phyloP scores from a whole-genome alignment of 2,888 invertebrate species.

The Oasisia sp. region DNA sequence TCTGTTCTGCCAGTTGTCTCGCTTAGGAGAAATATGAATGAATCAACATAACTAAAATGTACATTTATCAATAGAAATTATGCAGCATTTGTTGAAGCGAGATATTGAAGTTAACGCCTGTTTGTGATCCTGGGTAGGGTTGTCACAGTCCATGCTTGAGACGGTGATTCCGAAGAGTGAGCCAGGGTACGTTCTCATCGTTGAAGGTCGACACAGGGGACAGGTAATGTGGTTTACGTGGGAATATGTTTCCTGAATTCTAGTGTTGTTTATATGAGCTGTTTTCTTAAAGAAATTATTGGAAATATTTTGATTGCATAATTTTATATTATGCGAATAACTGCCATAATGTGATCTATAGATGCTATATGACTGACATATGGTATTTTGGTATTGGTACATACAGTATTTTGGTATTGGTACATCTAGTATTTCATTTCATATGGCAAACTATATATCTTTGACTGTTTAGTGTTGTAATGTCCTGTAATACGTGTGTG shows the following conservation, averaged over 20 bases:
- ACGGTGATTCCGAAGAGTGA: conserved; percentile 65
- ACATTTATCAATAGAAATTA: not conserved
- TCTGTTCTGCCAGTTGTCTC: not conserved
- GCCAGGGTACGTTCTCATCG: conserved; percentile 62
- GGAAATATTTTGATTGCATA: too few relatives aligned
- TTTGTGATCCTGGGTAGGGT: conserved; percentile 45
- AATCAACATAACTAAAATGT: not conserved
- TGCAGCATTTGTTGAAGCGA: not conserved
- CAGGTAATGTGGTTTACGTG: conserved; percentile 49
- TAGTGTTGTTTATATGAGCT: too few relatives aligned
- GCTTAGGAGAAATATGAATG: not conserved
- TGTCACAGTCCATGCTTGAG: conserved; percentile 63
- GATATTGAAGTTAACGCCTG: not conserved
- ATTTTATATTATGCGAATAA: too few relatives aligned
- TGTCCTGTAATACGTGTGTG: too few relatives aligned
- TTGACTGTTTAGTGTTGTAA: too few relatives aligned
- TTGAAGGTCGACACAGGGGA: conserved; percentile 61
- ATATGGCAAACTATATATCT: too few relatives aligned
- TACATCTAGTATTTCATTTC: too few relatives aligned
- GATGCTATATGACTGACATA: too few relatives aligned
- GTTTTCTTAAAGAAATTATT: too few relatives aligned
- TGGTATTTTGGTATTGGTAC: too few relatives aligned
- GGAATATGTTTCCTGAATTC: not conserved
- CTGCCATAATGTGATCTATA: too few relatives aligned
- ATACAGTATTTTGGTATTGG: too few relatives aligned